Conservation (phyloP, 2,888 invertebrate species). For the Kryphioiulus occultus region DNA sequence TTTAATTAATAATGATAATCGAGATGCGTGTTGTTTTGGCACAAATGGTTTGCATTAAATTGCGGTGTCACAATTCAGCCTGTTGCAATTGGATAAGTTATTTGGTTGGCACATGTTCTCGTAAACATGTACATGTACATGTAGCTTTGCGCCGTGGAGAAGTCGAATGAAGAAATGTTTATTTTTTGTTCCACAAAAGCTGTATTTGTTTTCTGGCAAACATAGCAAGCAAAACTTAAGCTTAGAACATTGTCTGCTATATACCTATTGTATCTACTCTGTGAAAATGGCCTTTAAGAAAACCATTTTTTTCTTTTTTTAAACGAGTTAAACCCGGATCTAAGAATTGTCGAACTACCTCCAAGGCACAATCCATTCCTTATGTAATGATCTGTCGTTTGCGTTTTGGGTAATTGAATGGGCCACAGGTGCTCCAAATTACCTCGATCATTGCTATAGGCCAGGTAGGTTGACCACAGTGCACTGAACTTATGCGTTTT, state of each 20-base stretch:
- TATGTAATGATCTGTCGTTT: background rate
- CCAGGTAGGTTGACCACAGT: background rate
- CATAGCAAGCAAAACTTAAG: too few species aligned
- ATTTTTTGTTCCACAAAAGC: background rate
- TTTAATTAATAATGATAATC: too few species aligned
- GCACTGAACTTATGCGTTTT: background rate
- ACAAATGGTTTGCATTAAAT: too few species aligned
- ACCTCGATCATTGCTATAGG: background rate
- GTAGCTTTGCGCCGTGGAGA: background rate
- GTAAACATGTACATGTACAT: too few species aligned
- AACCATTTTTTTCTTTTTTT: background rate
- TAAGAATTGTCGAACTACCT: background rate
- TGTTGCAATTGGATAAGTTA: too few species aligned
- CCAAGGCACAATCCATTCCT: background rate
- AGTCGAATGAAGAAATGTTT: background rate
- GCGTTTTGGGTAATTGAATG: background rate
- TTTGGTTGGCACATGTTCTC: too few species aligned
- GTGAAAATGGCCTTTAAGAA: background rate
- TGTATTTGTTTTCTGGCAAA: background rate
- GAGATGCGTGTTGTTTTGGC: too few species aligned
- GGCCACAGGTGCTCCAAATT: background rate
- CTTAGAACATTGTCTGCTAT: too few species aligned
- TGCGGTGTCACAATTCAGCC: too few species aligned
- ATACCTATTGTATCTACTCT: too few species aligned
- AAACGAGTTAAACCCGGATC: background rate